Conservation (phyloP, 1,140 invertebrate genomes). For the Aphelenchoides fujianensis region DNA sequence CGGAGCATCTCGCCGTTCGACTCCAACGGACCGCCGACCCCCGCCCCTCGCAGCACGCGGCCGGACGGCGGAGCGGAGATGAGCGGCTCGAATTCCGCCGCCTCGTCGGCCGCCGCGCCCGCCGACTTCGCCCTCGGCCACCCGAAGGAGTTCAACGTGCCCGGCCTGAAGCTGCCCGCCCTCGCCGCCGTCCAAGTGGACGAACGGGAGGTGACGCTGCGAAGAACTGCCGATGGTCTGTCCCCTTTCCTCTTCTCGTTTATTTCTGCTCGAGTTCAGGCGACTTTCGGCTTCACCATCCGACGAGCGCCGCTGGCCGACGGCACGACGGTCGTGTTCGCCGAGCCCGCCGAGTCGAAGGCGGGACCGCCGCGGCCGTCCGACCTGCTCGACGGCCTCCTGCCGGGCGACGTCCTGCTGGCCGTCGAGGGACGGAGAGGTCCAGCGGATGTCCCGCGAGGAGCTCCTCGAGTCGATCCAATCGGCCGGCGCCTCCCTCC, state of each 20-base stretch:
- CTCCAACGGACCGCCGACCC: background rate
- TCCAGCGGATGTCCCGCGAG: slow-evolving; percentile 78
- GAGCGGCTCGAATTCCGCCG: slow-evolving; percentile 19
- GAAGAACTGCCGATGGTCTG: slow-evolving; percentile 70
- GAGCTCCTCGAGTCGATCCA: slow-evolving; percentile 91
- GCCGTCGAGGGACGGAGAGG: slow-evolving; percentile 76
- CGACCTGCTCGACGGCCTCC: slow-evolving; percentile 72
- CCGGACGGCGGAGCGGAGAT: background rate
- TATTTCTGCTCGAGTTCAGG: slow-evolving; percentile 65
- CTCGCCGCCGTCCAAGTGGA: slow-evolving; percentile 73
- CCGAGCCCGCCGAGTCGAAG: slow-evolving; percentile 80
- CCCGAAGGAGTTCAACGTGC: slow-evolving; percentile 61
- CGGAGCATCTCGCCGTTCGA: background rate
- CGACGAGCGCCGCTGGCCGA: slow-evolving; percentile 71
- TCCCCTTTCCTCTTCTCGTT: slow-evolving; percentile 12
- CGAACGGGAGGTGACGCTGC: slow-evolving; percentile 74
- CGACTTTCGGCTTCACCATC: slow-evolving; percentile 89
- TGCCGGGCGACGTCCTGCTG: slow-evolving; percentile 85
- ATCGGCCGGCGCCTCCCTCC: too few species aligned
- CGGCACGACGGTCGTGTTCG: slow-evolving; percentile 77
- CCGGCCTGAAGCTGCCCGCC: slow-evolving; percentile 74
- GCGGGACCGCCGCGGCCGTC: slow-evolving; percentile 65
- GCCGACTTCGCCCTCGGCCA: slow-evolving; percentile 23
- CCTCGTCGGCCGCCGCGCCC: background rate
- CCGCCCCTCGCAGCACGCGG: background rate